phyloP scores from a whole-genome alignment of 2,888 invertebrate species.

The Acleris literana region DNA sequence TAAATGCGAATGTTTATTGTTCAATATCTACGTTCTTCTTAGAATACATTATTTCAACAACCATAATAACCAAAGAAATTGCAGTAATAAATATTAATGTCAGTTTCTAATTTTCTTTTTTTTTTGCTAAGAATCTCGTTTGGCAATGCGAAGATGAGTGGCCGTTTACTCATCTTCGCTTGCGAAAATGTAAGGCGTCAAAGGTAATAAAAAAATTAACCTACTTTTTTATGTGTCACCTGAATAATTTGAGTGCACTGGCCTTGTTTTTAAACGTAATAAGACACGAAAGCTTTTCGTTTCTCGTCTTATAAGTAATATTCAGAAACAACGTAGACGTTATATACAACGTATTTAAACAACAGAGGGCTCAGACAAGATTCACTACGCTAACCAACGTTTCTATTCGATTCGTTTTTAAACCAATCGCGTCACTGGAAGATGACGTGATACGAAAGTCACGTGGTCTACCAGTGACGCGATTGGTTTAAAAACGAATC shows the following conservation, averaged over 20 bases:
- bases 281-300: not conserved
- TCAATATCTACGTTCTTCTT: not conserved
- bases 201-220: conserved; percentile 21
- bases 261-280: not conserved
- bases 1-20: not conserved
- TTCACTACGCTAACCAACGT: too few relatives aligned
- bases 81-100: too few relatives aligned
- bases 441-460: too few relatives aligned
- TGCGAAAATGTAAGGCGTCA: conserved; percentile 15
- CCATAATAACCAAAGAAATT: not conserved
- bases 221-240: conserved; percentile 22
- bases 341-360: too few relatives aligned
- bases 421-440: too few relatives aligned
- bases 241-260: conserved; percentile 18
- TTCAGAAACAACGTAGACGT: too few relatives aligned
- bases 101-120: not conserved
- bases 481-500: too few relatives aligned
- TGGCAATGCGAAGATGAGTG: conserved; percentile 5
- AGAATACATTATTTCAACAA: not conserved
- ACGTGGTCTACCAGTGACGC: too few relatives aligned
- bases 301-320: not conserved
- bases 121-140: not conserved
- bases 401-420: too few relatives aligned
- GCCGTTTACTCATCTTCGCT: conserved; percentile 7
- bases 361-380: too few relatives aligned